These are phyloP conservation scores for Podarcis raffonei DNA, from an alignment of 2,113 vertebrate genomes.

Conservation along the genomic window DNA sequence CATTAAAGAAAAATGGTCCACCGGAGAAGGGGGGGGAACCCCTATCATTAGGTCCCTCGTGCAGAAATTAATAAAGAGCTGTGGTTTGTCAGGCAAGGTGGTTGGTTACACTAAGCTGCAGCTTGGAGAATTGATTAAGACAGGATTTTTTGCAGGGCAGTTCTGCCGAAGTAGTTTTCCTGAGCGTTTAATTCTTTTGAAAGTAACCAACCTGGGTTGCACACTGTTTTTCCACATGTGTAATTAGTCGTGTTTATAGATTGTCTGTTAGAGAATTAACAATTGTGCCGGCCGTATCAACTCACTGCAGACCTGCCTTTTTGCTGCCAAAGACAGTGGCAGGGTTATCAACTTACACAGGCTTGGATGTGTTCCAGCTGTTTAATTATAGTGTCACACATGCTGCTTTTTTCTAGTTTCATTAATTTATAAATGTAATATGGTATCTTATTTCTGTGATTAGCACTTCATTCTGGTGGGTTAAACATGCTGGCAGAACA, in stretches of 20 bases:
- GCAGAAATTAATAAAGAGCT: slow-evolving; percentile 22
- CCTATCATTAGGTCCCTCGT: slow-evolving; percentile 26
- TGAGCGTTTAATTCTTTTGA: slow-evolving; percentile 31
- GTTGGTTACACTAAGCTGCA: slow-evolving; percentile 8
- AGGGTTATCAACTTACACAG: slow-evolving; percentile 84
- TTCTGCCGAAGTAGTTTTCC: slow-evolving; percentile 35
- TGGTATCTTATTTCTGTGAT: slow-evolving; percentile 82
- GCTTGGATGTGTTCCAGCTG: slow-evolving; percentile 82
- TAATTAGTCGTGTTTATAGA: slow-evolving; percentile 81
- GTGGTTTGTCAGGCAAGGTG: background rate
- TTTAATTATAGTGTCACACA: slow-evolving; percentile 82
- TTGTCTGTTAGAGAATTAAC: slow-evolving; percentile 78
- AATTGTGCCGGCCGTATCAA: slow-evolving; percentile 76
- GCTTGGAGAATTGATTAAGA: slow-evolving; percentile 45
- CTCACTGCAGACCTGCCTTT: slow-evolving; percentile 78
- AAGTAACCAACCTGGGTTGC: slow-evolving; percentile 61
- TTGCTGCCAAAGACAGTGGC: slow-evolving; percentile 79
- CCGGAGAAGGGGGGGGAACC: slow-evolving; percentile 4
- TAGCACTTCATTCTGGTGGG: slow-evolving; percentile 82
- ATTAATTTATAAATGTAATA: slow-evolving; percentile 83
- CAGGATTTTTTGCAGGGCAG: slow-evolving; percentile 20
- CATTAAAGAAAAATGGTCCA: slow-evolving; percentile 58
- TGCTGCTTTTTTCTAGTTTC: slow-evolving; percentile 81
- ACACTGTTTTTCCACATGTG: slow-evolving; percentile 66
- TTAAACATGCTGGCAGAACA: slow-evolving; percentile 76